Conservation (phyloP, 2,888 invertebrate genomes). For the Thymelicus sylvestris region DNA sequence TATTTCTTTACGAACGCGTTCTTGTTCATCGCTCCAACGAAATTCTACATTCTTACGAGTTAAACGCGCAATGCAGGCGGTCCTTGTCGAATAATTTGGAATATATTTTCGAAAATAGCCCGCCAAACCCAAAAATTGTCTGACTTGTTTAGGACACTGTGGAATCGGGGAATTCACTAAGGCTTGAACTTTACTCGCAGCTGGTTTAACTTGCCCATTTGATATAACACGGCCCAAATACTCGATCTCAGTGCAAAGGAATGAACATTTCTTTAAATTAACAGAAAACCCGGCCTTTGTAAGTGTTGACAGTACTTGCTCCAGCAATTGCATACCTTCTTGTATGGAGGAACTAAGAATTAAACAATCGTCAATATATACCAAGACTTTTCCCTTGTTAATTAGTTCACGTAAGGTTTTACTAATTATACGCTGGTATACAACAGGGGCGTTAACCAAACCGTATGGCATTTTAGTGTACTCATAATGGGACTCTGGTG, state of each 20-base stretch:
- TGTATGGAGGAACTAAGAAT: constrained; percentile 17
- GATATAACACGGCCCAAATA: neutral
- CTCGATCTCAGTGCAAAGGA: neutral
- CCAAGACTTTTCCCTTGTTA: constrained; percentile 30
- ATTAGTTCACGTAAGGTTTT: constrained; percentile 48
- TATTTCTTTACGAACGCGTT: neutral
- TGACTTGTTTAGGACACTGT: neutral
- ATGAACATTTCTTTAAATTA: neutral
- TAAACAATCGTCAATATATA: constrained; percentile 40
- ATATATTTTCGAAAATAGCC: constrained; percentile 34
- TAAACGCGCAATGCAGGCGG: constrained; percentile 36
- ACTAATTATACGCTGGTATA: constrained; percentile 53
- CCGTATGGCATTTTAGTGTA: constrained; percentile 58
- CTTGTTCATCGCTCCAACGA: neutral
- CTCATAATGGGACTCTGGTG: constrained; percentile 55
- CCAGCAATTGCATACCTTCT: neutral
- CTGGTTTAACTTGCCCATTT: neutral
- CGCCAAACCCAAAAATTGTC: constrained; percentile 25
- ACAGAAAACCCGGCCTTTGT: neutral
- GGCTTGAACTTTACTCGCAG: neutral
- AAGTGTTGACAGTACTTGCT: neutral
- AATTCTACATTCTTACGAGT: neutral
- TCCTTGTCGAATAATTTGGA: constrained; percentile 31
- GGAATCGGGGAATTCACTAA: neutral
- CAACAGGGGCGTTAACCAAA: constrained; percentile 53